phyloP scores from a whole-genome alignment of 2,797 vertebrate species.

The Poeciliopsis paucimaculata region DNA sequence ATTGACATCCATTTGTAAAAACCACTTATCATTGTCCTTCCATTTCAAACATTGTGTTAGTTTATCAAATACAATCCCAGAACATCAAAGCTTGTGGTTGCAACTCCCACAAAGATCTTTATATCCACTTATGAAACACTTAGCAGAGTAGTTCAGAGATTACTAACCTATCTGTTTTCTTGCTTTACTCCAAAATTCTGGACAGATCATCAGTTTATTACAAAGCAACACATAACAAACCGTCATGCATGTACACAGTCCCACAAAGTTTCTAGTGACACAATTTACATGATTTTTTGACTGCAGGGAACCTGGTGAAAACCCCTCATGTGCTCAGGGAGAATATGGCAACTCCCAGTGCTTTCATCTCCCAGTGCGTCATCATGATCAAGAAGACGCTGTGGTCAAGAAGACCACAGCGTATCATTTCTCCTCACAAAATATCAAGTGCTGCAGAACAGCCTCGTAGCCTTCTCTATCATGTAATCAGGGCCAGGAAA shows the following conservation, averaged over 20 bases:
- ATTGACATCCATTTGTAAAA: background rate
- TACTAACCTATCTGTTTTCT: background rate
- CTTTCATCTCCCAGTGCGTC: too few relatives aligned
- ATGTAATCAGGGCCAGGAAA: background rate
- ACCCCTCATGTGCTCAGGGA: fast-evolving
- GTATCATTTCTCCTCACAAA: background rate
- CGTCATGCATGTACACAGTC: background rate
- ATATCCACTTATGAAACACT: background rate
- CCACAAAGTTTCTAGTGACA: background rate
- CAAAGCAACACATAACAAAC: background rate
- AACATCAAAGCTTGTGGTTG: background rate
- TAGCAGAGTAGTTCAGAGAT: background rate
- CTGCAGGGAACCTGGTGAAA: background rate
- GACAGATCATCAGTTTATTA: background rate
- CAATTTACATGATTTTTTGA: background rate
- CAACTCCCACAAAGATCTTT: background rate
- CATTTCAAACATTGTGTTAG: background rate
- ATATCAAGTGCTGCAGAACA: background rate
- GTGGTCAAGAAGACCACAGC: too few relatives aligned
- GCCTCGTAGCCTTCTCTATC: background rate
- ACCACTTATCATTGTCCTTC: background rate
- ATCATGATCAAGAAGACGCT: too few relatives aligned
- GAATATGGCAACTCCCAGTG: background rate
- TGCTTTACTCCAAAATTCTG: background rate
- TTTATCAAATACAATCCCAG: background rate